Conservation (phyloP, 2,113 vertebrate species). For the Chiloscyllium plagiosum region DNA sequence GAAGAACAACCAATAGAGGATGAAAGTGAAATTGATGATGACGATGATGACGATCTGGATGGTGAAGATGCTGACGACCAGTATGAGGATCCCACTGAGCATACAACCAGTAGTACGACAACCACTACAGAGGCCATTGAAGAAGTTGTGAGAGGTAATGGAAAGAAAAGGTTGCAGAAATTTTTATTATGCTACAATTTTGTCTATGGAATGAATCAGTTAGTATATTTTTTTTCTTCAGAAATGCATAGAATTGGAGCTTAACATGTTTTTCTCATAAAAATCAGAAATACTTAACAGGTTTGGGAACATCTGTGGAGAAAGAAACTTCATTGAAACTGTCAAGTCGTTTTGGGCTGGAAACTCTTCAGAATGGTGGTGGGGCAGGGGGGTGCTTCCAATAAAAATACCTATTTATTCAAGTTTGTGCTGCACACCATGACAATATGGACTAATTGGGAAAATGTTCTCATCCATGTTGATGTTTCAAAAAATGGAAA, state of each 20-base stretch:
- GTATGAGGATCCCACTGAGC: slow-evolving; percentile 75
- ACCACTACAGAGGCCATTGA: slow-evolving; percentile 93
- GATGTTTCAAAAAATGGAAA: not conserved
- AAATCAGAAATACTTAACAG: not conserved
- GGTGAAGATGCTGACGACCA: slow-evolving; percentile 65
- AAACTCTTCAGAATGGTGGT: not conserved
- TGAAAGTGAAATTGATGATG: slow-evolving; percentile 60
- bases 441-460: not conserved
- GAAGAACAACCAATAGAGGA: slow-evolving; percentile 66
- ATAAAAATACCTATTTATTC: not conserved
- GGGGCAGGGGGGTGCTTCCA: not conserved
- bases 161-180: not conserved
- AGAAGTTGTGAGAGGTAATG: slow-evolving; percentile 91
- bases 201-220: not conserved
- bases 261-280: not conserved
- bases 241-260: too few species aligned
- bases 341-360: not conserved
- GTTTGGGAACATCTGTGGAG: not conserved
- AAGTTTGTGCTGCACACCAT: not conserved
- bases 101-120: slow-evolving; percentile 86
- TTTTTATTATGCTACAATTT: not conserved
- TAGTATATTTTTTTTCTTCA: not conserved
- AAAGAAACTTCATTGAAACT: not conserved
- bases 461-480: not conserved
- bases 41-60: slow-evolving; percentile 64